These are phyloP conservation scores for Germaria angustata DNA, from an alignment of 2,888 invertebrate species.

Conservation along the genomic window DNA sequence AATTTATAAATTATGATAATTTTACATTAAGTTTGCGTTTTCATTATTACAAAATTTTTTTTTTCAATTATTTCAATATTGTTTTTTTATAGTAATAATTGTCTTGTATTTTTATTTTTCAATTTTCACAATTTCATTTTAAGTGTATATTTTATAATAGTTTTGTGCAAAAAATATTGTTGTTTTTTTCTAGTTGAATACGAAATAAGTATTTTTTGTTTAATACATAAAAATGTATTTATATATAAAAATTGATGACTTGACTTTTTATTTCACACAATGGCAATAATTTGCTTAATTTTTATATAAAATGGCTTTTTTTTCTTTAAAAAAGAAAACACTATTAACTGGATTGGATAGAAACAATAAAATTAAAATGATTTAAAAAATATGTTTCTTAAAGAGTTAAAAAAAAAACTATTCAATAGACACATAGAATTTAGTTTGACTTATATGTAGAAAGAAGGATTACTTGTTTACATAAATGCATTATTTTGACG, in stretches of 20 bases:
- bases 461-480: slow-evolving; percentile 20
- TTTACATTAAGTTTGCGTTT: slow-evolving; percentile 51
- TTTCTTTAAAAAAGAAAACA: slow-evolving; percentile 1
- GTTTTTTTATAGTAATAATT: slow-evolving; percentile 45
- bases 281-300: slow-evolving; percentile 23
- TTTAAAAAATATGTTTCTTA: slow-evolving; percentile 23
- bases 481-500: slow-evolving; percentile 51
- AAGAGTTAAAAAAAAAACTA: slow-evolving; percentile 32
- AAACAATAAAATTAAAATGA: slow-evolving; percentile 9
- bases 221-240: not conserved
- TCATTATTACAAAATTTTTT: not conserved
- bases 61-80: slow-evolving; percentile 11
- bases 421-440: slow-evolving; percentile 48
- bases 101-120: slow-evolving; percentile 43
- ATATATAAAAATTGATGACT: slow-evolving; percentile 43
- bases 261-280: slow-evolving; percentile 45
- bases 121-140: slow-evolving; percentile 58
- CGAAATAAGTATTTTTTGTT: slow-evolving; percentile 32
- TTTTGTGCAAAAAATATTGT: slow-evolving; percentile 69
- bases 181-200: slow-evolving; percentile 6
- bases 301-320: slow-evolving; percentile 20
- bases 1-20: slow-evolving; percentile 60
- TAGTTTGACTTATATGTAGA: slow-evolving; percentile 31
- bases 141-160: slow-evolving; percentile 49
- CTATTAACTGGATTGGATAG: not conserved